Base-by-base conservation (phyloP, 2,888 invertebrate species). In the Lordiphosa andalusiaca region DNA sequence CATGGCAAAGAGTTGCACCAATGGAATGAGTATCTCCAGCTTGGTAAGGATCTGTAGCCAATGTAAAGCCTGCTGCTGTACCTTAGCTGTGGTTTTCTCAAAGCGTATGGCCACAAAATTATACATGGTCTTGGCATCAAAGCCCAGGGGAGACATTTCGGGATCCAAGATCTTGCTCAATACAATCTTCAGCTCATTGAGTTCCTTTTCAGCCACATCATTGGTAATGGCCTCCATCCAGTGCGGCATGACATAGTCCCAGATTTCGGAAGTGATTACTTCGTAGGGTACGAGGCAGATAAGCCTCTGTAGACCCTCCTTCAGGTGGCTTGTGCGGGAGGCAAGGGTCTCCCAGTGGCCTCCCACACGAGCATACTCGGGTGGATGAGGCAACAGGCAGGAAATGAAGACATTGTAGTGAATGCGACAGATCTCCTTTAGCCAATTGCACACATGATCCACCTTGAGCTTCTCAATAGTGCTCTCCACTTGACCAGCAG, bases 191-290 rank as follows among this genome's bases (percentile, higher is more conserved):
- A 98, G 89, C 86, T 97, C 96, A 47, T 92, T 90, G 40, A 96
- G 90, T 85, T 97, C 98, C 88, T 96, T 95, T 88, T 96, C 95
- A 0, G 96, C 95, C 0, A 97, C 96, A 86, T 97, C 96, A 63
- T 95, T 95, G 49, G 96, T 96, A 71, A 99, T 96, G 0, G 98
- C 97, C 89, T 98, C 98, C 94, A 99, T 95, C 99, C 99, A 99
- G 81, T 96, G 95, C 0, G 99, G 99, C 97, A 99, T 99, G 19
- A 99, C 97, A 88, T 95, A 95, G 88, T 98, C 96, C 99, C 99
- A 99, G 55, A 98, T 96, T 84, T 98, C 96, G 69, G 96, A 94
- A 0, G 97, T 96, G 70, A 99, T 96, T 23, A 99, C 95, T 78
- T 99, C 98, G 88, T 99, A 99, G 0, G 99, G 99, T 33, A 99